Conservation (phyloP, 2,888 invertebrate genomes). For the Caenorhabditis sp. region DNA sequence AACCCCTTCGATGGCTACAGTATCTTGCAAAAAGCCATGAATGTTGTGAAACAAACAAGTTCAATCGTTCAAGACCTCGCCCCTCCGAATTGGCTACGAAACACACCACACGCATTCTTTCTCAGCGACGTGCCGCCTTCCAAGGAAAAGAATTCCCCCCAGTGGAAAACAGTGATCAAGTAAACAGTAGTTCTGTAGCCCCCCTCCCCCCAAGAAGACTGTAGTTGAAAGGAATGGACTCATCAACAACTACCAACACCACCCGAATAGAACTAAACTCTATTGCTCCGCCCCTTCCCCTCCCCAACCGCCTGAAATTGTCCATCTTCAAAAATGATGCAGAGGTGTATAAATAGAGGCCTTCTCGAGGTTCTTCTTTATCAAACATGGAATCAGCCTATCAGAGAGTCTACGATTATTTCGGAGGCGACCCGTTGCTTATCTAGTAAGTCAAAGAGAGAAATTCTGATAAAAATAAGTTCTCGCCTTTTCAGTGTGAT, state of each 20-base stretch:
- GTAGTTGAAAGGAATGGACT: too few relatives aligned
- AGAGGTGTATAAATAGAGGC: constrained; percentile 41
- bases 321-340: constrained; percentile 49
- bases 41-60: constrained; percentile 22
- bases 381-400: constrained; percentile 54
- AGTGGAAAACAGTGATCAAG: background rate
- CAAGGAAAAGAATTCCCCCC: constrained; percentile 2
- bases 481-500: constrained; percentile 63
- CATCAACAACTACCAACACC: constrained; percentile 25
- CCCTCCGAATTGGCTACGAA: constrained; percentile 1
- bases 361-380: background rate
- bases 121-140: constrained; percentile 10
- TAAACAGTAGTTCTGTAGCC: constrained; percentile 24
- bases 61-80: background rate
- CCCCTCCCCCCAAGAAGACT: constrained; percentile 30
- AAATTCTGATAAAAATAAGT: background rate
- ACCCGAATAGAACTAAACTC: constrained; percentile 37
- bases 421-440: constrained; percentile 52
- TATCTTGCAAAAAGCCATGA: constrained; percentile 14
- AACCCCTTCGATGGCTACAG: constrained; percentile 4
- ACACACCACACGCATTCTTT: background rate
- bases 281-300: constrained; percentile 47
- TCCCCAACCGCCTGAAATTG: background rate
- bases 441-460: constrained; percentile 59
- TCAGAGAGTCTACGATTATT: constrained; percentile 55